Evolutionary conservation across 2,888 invertebrate species (phyloP), one percentile per base, ranked within the genome.

Genomic region (Agrotis ipsilon): DNA sequence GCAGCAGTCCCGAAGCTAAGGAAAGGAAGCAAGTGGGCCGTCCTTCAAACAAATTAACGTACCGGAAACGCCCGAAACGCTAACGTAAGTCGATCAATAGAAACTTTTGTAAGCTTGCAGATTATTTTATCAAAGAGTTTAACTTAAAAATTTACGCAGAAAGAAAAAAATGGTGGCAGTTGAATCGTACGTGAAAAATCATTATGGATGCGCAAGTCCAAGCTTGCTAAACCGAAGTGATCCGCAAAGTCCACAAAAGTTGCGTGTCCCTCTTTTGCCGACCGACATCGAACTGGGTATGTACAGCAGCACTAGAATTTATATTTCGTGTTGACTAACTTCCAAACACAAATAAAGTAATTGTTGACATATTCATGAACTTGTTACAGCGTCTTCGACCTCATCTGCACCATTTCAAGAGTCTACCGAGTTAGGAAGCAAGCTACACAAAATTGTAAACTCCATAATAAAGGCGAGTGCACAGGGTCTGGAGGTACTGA

Each of bases 141-240:
- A 59, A 43, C 18, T 24, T 60, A 11, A 45, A 18, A 62, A 19
- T 74, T 43, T 54, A 45, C 68, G 6, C 81, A 89, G 87, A 79
- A 92, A 90, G 77, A 90, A 91, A 82, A 93, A 92, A 80, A 91
- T 91, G 89, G 89, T 89, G 68, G 89, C 89, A n/a, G 91, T 92
- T 67, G 93, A 93, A 80, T 87, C 92, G n/a, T 91, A 93, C 84
- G 86, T 92, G 57, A 92, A 91, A 73, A 89, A 73, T 80, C 91
- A 92, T 76, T 92, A 88, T 81, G 90, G 91, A 51, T 83, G 82
- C 45, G 32, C 71, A 58, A 48, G 81, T 43, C 54, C 80, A 54
- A 48, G 68, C n/a, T 68, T 82, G 18, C 68, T 72, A 52, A 64
- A 62, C 21, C 54, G 61, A 58, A 68, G 57, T 60, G 83, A 86